Base-by-base conservation (phyloP, 2,888 invertebrate genomes). In the Arrhopalites spinosus region DNA sequence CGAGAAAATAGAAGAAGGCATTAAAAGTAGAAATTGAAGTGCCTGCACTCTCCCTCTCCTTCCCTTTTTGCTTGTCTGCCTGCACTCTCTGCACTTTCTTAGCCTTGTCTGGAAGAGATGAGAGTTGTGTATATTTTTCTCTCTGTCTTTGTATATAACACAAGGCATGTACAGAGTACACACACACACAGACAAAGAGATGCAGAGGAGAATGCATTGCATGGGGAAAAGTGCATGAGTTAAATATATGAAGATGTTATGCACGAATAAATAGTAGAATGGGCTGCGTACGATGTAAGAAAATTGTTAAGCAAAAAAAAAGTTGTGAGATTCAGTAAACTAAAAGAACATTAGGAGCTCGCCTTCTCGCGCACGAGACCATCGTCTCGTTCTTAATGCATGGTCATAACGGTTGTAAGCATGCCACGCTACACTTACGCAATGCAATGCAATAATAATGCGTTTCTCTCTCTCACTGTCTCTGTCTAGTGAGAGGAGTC, bases 21-120 rank as follows among this genome's bases (percentile, higher is more conserved):
- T 59, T 59, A 59, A 59, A 59, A 59, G 59, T 59, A 59, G 59
- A 59, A 59, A 59, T 59, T 59, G 59, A 59, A 59, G 59, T 59
- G 59, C 59, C 11, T 36, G 36, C 36, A 5, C 3, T n/a, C 3
- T 50, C 8, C 20, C 17, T 20, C 15, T 15, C n/a, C 50, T 17
- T 20, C 20, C 3, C n/a, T 50, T 15, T 50, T 17, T n/a, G 8
- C 3, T 15, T 50, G 7, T 50, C 15, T 15, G n/a, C 20, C 7
- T 36, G 36, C 36, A 36, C 59, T 59, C n/a, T n/a, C 59, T 59
- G 59, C 59, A 59, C 59, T 59, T 59, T 59, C 59, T 59, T 59
- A 15, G 25, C 8, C 59, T 11, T 27, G 11, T 23, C 2, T 56
- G n/a, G n/a, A n/a, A n/a, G n/a, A n/a, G n/a, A n/a, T n/a, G n/a